These are phyloP conservation scores for Drosophila niveifrons DNA, from an alignment of 2,888 invertebrate genomes.

Conservation along the genomic window DNA sequence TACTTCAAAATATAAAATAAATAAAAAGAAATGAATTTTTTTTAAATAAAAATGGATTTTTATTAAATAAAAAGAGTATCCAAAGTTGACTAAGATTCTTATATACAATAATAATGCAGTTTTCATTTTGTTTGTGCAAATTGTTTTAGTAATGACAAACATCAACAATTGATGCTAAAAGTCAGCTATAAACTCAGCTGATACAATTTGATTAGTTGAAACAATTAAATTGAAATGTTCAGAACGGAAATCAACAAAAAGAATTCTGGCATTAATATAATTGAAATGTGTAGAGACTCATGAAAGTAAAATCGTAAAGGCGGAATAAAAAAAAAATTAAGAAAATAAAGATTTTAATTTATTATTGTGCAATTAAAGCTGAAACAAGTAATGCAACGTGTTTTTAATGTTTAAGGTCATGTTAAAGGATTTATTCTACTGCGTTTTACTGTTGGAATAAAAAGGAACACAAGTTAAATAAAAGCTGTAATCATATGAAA, in stretches of 20 bases:
- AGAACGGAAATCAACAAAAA: too few relatives aligned
- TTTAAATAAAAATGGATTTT: background rate
- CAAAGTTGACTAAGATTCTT: too few relatives aligned
- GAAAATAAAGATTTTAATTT: background rate
- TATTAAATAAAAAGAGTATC: too few relatives aligned
- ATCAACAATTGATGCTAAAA: background rate
- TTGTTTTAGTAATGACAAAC: background rate
- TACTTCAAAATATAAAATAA: too few relatives aligned
- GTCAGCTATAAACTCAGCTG: background rate
- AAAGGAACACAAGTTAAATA: background rate
- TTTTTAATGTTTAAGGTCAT: background rate
- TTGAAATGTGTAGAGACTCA: background rate
- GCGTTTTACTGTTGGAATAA: background rate
- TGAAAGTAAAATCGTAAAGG: background rate
- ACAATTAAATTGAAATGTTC: constrained; percentile 1
- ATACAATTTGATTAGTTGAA: background rate
- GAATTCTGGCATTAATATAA: background rate
- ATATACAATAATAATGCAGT: too few relatives aligned
- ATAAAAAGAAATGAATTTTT: too few relatives aligned
- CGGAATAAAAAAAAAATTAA: background rate
- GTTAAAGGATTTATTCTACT: background rate
- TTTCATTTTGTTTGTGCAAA: background rate
- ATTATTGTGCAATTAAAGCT: background rate
- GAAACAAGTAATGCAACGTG: background rate
- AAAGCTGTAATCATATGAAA: too few relatives aligned